Evolutionary conservation across 2,113 vertebrate genomes (phyloP).

Genomic region (Saimiri boliviensis): DNA sequence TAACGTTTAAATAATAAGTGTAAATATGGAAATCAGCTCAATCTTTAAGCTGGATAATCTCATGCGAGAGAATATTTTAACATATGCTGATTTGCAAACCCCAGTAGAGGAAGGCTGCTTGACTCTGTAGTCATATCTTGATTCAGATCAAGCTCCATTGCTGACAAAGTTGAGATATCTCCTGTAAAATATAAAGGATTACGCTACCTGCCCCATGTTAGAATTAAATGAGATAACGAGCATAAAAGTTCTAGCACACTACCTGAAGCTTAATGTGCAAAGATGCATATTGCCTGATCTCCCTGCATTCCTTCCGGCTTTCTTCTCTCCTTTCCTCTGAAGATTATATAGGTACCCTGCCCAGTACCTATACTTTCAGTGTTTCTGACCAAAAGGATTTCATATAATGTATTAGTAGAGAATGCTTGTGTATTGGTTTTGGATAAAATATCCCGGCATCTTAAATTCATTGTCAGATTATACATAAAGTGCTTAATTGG

Average conservation of each 20-base stretch:
- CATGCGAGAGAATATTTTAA: background rate
- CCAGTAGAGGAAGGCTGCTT: background rate
- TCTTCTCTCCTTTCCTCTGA: background rate
- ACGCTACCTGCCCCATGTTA: background rate
- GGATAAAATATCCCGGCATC: background rate
- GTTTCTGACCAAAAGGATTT: background rate
- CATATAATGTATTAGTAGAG: background rate
- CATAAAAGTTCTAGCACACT: background rate
- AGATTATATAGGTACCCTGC: background rate
- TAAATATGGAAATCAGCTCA: background rate
- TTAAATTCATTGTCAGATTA: background rate
- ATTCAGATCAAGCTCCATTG: background rate
- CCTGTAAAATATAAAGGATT: background rate
- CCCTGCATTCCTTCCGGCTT: background rate
- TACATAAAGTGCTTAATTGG: background rate
- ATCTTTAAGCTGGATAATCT: background rate
- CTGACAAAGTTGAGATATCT: background rate
- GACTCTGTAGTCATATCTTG: background rate
- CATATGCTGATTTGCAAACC: background rate
- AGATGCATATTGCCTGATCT: background rate
- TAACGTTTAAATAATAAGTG: background rate
- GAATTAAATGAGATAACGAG: background rate
- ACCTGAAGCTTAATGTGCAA: background rate
- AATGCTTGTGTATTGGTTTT: background rate
- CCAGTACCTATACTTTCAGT: background rate